phyloP scores from a whole-genome alignment of 2,113 vertebrate genomes.

The Dryoscopus gambensis region DNA sequence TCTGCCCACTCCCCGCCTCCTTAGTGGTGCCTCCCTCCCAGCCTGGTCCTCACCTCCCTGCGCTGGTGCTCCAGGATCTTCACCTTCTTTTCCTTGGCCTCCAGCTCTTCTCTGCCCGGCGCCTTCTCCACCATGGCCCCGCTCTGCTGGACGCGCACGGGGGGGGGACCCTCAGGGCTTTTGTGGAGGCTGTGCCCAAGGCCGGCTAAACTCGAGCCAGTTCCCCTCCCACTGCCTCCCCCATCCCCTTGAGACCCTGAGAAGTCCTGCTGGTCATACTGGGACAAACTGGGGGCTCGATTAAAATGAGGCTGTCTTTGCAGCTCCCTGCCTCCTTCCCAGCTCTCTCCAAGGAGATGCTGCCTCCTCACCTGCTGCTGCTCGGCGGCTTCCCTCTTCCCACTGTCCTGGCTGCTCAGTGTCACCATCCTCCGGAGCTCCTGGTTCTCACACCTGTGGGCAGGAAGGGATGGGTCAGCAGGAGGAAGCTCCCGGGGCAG shows the following conservation, averaged over 20 bases:
- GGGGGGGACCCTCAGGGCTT: slow-evolving; percentile 26
- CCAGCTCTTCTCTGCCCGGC: slow-evolving; percentile 54
- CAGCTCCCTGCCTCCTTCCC: slow-evolving; percentile 5
- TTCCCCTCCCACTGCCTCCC: neutral
- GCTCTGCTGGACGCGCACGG: slow-evolving; percentile 56
- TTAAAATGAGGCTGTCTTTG: neutral
- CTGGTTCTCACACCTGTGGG: slow-evolving; percentile 85
- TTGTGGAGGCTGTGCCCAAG: neutral
- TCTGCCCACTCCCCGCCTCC: neutral
- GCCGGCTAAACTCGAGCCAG: neutral
- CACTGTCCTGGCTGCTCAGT: slow-evolving; percentile 59
- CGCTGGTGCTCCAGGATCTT: slow-evolving; percentile 96
- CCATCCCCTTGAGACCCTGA: neutral
- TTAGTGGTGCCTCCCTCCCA: neutral
- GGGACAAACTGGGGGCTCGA: neutral
- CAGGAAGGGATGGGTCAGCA: neutral
- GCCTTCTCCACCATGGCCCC: slow-evolving; percentile 35
- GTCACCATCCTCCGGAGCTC: slow-evolving; percentile 90
- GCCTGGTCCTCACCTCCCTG: slow-evolving; percentile 82
- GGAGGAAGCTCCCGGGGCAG: neutral
- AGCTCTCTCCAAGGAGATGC: neutral
- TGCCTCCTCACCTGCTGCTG: slow-evolving; percentile 82
- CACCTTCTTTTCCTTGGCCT: slow-evolving; percentile 87
- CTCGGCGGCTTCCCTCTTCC: slow-evolving; percentile 61
- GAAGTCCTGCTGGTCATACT: neutral